Percentiles rank a stretch among this genome's conserved stretches.
Conservation (phyloP, 2,797 vertebrate species). For the Clarias fuscus region DNA sequence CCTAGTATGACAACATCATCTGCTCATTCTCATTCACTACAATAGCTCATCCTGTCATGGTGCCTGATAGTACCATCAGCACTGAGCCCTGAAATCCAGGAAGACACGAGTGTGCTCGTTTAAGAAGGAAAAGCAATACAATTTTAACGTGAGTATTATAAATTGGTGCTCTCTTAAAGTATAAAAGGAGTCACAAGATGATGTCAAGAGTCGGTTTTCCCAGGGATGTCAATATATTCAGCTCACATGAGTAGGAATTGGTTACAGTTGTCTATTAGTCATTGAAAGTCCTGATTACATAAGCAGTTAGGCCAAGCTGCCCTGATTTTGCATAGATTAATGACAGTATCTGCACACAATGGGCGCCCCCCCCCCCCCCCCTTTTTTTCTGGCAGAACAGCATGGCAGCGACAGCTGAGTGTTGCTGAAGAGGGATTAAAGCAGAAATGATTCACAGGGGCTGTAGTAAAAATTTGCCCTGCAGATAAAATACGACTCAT, state of each 20-base stretch:
- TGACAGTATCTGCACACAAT: slow-evolving; percentile 28
- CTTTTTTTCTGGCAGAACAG: slow-evolving; percentile 26
- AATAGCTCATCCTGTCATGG: slow-evolving; percentile 21
- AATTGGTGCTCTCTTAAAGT: not conserved
- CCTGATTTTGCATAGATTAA: not conserved
- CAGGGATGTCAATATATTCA: slow-evolving; percentile 24
- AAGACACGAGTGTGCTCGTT: not conserved
- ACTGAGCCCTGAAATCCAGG: slow-evolving; percentile 1
- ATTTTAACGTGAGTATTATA: not conserved
- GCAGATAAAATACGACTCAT: not conserved
- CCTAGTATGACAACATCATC: slow-evolving; percentile 35
- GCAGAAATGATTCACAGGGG: not conserved
- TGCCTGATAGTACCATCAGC: slow-evolving; percentile 1
- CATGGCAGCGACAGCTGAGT: slow-evolving; percentile 24
- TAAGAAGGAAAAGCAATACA: not conserved
- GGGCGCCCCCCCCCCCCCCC: slow-evolving; percentile 18
- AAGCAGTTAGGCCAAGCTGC: slow-evolving; percentile 16
- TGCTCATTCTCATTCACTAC: slow-evolving; percentile 36
- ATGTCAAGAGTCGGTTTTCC: slow-evolving; percentile 1
- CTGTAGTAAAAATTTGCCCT: not conserved
- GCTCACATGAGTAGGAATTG: slow-evolving; percentile 18
- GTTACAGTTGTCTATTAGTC: slow-evolving; percentile 17
- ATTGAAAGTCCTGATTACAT: slow-evolving; percentile 22
- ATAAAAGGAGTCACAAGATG: not conserved
- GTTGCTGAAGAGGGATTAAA: slow-evolving; percentile 19